Percentiles rank a stretch among this genome's conserved stretches.
These are phyloP conservation scores for Pluvialis apricaria DNA, from an alignment of 2,113 vertebrate genomes.

Conservation along the genomic window DNA sequence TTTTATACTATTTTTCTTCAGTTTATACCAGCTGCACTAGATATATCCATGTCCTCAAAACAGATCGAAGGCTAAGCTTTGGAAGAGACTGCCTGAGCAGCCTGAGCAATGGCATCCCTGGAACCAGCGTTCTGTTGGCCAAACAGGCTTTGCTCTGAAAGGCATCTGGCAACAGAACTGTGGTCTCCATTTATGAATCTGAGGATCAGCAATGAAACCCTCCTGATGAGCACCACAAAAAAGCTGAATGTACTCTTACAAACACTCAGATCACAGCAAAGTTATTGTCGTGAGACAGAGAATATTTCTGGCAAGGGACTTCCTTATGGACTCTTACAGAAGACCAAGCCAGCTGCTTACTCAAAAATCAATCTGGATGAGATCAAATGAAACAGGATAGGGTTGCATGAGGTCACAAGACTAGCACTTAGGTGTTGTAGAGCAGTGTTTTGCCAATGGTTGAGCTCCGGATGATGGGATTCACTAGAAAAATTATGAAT, in stretches of 20 bases:
- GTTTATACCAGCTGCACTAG: background rate
- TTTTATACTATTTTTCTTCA: background rate
- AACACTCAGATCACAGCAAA: background rate
- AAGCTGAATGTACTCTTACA: background rate
- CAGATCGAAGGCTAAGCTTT: background rate
- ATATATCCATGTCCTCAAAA: background rate
- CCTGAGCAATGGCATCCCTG: background rate
- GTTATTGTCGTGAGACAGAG: background rate
- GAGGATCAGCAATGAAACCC: background rate
- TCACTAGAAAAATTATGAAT: background rate
- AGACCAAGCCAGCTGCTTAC: background rate
- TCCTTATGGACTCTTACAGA: background rate
- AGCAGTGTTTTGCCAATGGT: background rate
- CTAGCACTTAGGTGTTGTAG: background rate
- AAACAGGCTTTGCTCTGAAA: background rate
- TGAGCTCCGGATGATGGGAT: background rate
- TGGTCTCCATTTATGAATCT: background rate
- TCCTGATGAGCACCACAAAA: background rate
- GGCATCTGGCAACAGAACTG: background rate
- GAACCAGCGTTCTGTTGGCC: background rate
- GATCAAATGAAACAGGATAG: background rate
- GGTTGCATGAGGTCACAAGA: background rate
- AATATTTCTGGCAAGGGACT: background rate
- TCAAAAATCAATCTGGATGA: background rate
- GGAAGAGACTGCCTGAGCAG: background rate